phyloP scores from a whole-genome alignment of 2,113 vertebrate genomes.

The Antechinus flavipes region DNA sequence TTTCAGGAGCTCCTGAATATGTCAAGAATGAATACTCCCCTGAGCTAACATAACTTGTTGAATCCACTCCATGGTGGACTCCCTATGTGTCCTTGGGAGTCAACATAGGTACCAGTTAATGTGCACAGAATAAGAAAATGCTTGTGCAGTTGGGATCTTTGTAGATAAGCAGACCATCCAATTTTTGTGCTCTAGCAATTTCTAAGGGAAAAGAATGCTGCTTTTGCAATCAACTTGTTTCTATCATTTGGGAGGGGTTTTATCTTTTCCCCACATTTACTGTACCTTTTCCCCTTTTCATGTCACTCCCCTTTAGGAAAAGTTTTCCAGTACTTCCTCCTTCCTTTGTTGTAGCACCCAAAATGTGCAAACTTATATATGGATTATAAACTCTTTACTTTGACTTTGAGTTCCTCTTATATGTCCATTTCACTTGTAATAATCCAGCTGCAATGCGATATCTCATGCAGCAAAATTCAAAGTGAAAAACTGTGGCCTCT shows the following conservation, averaged over 20 bases:
- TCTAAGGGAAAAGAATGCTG: no score
- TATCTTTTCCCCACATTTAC: neutral
- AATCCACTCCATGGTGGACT: neutral
- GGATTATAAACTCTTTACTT: neutral
- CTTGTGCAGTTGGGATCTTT: neutral
- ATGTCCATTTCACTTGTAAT: neutral
- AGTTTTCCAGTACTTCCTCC: neutral
- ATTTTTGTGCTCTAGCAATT: neutral
- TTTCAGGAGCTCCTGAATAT: neutral
- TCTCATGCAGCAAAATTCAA: neutral
- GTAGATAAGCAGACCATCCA: neutral
- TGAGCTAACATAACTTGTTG: neutral
- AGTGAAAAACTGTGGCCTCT: neutral
- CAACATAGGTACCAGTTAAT: neutral
- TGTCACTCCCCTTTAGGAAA: neutral
- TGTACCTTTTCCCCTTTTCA: neutral
- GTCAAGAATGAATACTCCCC: neutral
- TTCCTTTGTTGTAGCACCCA: neutral
- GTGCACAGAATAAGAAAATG: neutral
- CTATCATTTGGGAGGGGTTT: neutral
- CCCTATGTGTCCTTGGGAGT: neutral
- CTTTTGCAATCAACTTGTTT: neutral
- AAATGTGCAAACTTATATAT: no score
- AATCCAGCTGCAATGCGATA: neutral
- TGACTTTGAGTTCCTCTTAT: neutral